Base-by-base conservation (phyloP, 2,113 vertebrate genomes). In the Brachypodius melanocephalos region DNA sequence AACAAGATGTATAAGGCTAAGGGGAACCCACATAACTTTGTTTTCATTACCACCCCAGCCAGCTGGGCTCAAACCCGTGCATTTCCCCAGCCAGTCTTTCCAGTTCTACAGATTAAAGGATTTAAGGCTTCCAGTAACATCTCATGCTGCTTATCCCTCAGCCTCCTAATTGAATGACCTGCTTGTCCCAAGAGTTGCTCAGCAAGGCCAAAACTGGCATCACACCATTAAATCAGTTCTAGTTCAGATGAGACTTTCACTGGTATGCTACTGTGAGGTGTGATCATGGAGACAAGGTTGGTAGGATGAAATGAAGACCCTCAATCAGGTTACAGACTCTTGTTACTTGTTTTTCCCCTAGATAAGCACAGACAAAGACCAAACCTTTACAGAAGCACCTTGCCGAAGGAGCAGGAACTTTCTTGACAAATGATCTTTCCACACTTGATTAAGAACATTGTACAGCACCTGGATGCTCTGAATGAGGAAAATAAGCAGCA, bases 401-500 rank as follows among this genome's bases (percentile, higher is more conserved):
- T 67, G 9, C 43, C 55, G 32, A 71, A 81, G 11, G 9, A 88
- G 21, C 24, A 45, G 54, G 38, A 93, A 32, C n/a, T 93, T 68
- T 22, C 25, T 32, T 85, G 72, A 92, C 34, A 95, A 92, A 89
- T 24, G 19, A 36, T 42, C 32, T 85, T 95, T 93, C 61, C 67
- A 79, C 14, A 54, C 40, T 77, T 89, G 61, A 85, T 89, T 78
- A 80, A 81, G 45, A 88, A 63, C 65, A 61, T 73, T 69, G 46
- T 71, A 61, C 32, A 84, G 58, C 85, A 93, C 76, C 88, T 96
- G 93, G 68, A 62, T 91, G 43, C 34, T 90, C 87, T 89, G 74
- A 94, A 85, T 69, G 32, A 94, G 46, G 65, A 81, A 94, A 97
- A 95, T 31, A 89, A 92, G 85, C 38, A 93, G 55, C 75, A 95